Conservation (phyloP, 53 echinoderm and acorn worm species). For the Temnopleurus reevesii region DNA sequence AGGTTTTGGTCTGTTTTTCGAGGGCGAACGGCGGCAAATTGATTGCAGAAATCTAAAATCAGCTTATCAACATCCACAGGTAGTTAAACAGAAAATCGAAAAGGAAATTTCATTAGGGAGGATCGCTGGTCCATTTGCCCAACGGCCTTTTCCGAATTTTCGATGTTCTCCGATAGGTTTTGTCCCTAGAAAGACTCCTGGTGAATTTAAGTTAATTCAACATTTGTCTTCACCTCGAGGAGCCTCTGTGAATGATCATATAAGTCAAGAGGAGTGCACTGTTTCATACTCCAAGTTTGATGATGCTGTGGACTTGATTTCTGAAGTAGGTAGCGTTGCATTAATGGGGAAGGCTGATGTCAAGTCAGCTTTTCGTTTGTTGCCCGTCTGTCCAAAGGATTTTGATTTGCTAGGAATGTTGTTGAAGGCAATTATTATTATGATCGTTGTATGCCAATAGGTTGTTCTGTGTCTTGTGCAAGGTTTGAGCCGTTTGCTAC, state of each 20-base stretch:
- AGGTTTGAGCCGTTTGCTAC: neutral
- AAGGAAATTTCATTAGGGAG: neutral
- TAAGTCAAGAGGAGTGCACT: neutral
- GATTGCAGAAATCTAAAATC: neutral
- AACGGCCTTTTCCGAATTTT: neutral
- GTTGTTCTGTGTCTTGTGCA: neutral
- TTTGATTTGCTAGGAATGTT: neutral
- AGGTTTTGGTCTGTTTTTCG: neutral
- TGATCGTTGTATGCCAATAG: neutral
- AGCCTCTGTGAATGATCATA: neutral
- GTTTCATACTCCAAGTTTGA: neutral
- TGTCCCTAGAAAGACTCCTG: neutral
- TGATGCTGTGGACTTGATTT: neutral
- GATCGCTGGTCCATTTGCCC: neutral
- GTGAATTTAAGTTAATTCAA: neutral
- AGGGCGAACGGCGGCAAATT: neutral
- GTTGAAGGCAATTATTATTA: neutral
- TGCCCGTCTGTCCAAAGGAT: neutral
- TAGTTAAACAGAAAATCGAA: neutral
- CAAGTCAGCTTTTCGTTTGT: neutral
- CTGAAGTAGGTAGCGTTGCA: neutral
- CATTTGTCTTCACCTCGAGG: neutral
- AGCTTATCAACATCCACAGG: neutral
- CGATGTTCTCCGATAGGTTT: neutral
- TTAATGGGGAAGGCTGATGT: neutral